phyloP scores from a whole-genome alignment of 2,113 vertebrate genomes.

The Catharus minimus region DNA sequence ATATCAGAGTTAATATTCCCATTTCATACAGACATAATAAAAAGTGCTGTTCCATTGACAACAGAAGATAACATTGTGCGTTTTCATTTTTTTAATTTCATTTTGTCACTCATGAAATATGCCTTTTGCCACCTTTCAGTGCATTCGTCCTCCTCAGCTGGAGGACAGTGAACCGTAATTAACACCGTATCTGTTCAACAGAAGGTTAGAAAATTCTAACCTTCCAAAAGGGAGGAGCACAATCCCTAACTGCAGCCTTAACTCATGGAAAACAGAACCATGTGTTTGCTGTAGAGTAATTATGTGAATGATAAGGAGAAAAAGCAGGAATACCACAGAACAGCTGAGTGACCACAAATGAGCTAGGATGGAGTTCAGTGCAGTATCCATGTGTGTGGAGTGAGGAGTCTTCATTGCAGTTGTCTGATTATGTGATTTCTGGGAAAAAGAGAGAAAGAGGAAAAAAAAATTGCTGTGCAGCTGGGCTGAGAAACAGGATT shows the following conservation, averaged over 20 bases:
- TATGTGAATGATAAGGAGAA: rapidly evolving
- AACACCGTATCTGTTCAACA: background rate
- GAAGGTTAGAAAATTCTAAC: background rate
- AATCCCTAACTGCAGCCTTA: background rate
- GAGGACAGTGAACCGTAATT: background rate
- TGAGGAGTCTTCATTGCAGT: background rate
- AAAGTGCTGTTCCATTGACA: background rate
- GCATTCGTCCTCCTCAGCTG: background rate
- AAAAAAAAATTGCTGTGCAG: background rate
- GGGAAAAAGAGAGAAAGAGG: background rate
- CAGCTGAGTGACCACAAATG: background rate
- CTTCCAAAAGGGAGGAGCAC: background rate
- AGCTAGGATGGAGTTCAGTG: background rate
- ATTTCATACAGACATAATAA: background rate
- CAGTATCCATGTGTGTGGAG: rapidly evolving
- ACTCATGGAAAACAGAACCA: background rate
- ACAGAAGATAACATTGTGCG: background rate
- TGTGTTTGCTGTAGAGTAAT: background rate
- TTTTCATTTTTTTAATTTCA: background rate
- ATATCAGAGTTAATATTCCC: conserved; percentile 2
- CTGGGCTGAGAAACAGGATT: background rate
- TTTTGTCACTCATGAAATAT: background rate
- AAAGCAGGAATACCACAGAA: background rate
- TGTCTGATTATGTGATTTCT: background rate
- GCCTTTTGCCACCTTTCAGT: background rate